A percentile compares a stretch with the other conserved stretches of the same genome.
Evolutionary conservation across 2,113 vertebrate genomes (phyloP).

Genomic region (Pantherophis guttatus): DNA sequence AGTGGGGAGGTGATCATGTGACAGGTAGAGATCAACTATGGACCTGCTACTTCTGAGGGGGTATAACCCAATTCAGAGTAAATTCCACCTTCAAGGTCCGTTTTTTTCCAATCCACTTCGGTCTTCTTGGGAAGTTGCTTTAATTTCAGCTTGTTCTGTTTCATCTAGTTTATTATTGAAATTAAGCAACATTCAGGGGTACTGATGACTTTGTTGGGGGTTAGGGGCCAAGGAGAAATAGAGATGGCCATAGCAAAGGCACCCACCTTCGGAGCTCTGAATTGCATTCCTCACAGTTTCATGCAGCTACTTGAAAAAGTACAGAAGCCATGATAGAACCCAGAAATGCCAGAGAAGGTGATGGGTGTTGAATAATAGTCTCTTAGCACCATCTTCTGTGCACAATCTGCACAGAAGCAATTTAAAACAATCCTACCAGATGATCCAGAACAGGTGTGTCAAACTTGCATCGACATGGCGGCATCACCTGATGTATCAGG

Average conservation of each 20-base stretch:
- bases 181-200: neutral
- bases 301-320: neutral
- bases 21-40: neutral
- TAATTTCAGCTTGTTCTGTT: neutral
- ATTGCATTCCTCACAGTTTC: neutral
- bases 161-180: neutral
- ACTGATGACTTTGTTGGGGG: neutral
- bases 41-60: neutral
- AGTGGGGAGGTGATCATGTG: neutral
- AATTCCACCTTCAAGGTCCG: neutral
- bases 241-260: neutral
- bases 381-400: neutral
- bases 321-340: neutral
- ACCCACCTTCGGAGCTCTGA: neutral
- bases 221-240: neutral
- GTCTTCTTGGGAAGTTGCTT: neutral
- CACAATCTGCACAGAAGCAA: neutral
- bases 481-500: no score
- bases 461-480: no score
- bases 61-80: neutral
- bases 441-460: neutral
- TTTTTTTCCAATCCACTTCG: neutral
- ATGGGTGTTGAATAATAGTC: neutral
- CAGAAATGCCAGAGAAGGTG: neutral
- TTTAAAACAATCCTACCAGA: neutral